Conservation (phyloP, 1,140 invertebrate genomes). For the Pogonus chalceus region DNA sequence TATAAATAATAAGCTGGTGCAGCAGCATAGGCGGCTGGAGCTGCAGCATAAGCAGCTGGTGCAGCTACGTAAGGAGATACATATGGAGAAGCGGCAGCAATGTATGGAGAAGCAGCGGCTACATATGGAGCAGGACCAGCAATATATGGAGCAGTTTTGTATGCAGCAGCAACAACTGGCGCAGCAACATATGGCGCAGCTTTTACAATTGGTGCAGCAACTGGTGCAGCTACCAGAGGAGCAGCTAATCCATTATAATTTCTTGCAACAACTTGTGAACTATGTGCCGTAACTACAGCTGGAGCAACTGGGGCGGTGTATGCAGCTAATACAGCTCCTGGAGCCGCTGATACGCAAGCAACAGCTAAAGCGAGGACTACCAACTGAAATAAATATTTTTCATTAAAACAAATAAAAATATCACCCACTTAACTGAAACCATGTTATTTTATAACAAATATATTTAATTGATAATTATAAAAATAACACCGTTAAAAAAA, state of each 20-base stretch:
- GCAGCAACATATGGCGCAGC: slow-evolving; percentile 21
- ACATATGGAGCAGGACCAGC: slow-evolving; percentile 18
- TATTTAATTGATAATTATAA: no score
- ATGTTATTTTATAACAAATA: no score
- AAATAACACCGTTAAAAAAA: no score
- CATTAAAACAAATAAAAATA: no score
- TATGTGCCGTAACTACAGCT: slow-evolving; percentile 20
- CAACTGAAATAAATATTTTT: no score
- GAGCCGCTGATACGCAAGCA: not conserved
- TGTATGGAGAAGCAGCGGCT: slow-evolving; percentile 12
- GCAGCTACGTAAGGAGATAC: slow-evolving; percentile 2
- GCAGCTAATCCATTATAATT: slow-evolving; percentile 48
- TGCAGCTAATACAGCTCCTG: slow-evolving; percentile 1
- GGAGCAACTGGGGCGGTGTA: slow-evolving; percentile 12
- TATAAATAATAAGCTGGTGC: not conserved
- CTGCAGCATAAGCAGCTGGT: not conserved
- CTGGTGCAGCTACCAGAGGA: slow-evolving; percentile 33
- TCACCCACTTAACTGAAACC: no score
- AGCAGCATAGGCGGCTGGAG: slow-evolving; percentile 5
- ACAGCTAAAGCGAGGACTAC: not conserved
- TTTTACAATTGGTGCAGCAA: slow-evolving; percentile 24
- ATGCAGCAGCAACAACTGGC: slow-evolving; percentile 17
- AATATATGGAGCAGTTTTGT: slow-evolving; percentile 12
- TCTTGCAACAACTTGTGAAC: slow-evolving; percentile 50
- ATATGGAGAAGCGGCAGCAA: slow-evolving; percentile 11